Evolutionary conservation across 2,888 invertebrate genomes (phyloP).

Genomic region (Cerastis leucographa): DNA sequence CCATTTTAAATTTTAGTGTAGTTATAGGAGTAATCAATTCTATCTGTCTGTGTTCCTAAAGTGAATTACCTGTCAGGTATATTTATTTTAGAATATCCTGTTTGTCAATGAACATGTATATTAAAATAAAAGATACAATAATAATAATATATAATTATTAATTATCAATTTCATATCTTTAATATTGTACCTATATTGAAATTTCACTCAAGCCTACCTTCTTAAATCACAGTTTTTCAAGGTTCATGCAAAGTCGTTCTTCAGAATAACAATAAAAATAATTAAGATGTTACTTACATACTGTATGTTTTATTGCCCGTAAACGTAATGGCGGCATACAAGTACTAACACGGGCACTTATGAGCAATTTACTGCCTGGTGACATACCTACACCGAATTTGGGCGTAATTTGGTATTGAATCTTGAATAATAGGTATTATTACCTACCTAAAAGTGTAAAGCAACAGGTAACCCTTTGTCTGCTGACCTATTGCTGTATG

Average conservation of each 20-base stretch:
- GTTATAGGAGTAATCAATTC: not conserved
- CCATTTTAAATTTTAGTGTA: not conserved
- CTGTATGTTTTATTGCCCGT: conserved; percentile 34
- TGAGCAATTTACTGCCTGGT: conserved; percentile 38
- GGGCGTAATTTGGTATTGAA: not conserved
- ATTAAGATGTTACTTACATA: conserved; percentile 46
- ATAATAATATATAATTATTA: not conserved
- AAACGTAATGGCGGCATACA: conserved; percentile 44
- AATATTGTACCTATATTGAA: not conserved
- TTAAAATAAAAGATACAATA: not conserved
- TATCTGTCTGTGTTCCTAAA: no score
- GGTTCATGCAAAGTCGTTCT: conserved; percentile 1
- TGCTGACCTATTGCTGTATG: not conserved
- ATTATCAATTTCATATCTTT: not conserved
- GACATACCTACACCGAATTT: conserved; percentile 19
- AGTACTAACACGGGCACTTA: conserved; percentile 34
- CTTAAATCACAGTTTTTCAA: not conserved
- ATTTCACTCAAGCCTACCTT: not conserved
- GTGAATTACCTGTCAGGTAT: not conserved
- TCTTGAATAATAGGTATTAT: not conserved
- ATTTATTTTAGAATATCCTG: not conserved
- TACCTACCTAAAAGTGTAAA: not conserved
- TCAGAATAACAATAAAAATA: conserved; percentile 43
- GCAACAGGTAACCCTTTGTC: not conserved
- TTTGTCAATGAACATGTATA: not conserved